phyloP scores from a whole-genome alignment of 2,113 vertebrate genomes.

The Engystomops pustulosus region DNA sequence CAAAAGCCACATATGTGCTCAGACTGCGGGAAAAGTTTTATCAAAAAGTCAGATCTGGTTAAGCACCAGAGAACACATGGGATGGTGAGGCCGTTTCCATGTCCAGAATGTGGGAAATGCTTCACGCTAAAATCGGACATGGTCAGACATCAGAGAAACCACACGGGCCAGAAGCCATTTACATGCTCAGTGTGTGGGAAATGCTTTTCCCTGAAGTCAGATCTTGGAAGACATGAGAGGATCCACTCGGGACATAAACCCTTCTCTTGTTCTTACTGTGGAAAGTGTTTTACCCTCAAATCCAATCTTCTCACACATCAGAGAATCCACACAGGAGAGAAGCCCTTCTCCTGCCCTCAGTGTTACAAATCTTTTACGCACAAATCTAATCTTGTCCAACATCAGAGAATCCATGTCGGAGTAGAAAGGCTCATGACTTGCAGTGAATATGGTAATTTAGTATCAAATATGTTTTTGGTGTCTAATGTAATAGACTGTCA shows the following conservation, averaged over 20 bases:
- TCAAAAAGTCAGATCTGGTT: not conserved
- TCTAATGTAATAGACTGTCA: no score
- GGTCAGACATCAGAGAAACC: slow-evolving; percentile 34
- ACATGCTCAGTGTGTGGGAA: slow-evolving; percentile 45
- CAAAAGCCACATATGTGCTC: not conserved
- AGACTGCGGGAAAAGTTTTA: not conserved
- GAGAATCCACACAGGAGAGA: slow-evolving; percentile 7
- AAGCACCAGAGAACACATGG: slow-evolving; percentile 14
- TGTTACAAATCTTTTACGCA: not conserved
- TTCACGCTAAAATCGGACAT: slow-evolving; percentile 11
- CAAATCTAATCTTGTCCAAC: slow-evolving; percentile 33
- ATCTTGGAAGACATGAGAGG: slow-evolving; percentile 64
- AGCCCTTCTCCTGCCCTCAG: not conserved
- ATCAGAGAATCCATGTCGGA: slow-evolving; percentile 40
- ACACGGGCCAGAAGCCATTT: slow-evolving; percentile 43
- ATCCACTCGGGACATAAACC: slow-evolving; percentile 65
- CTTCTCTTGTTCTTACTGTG: slow-evolving; percentile 64
- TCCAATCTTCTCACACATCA: slow-evolving; percentile 2
- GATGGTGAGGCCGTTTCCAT: not conserved
- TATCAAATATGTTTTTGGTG: no score
- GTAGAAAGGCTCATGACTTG: slow-evolving; percentile 17
- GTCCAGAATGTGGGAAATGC: slow-evolving; percentile 26
- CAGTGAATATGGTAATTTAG: not conserved
- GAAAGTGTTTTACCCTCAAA: slow-evolving; percentile 60
- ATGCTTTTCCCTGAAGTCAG: slow-evolving; percentile 5